Base-by-base conservation (phyloP, 2,888 invertebrate genomes). In the Tenthredo livida region DNA sequence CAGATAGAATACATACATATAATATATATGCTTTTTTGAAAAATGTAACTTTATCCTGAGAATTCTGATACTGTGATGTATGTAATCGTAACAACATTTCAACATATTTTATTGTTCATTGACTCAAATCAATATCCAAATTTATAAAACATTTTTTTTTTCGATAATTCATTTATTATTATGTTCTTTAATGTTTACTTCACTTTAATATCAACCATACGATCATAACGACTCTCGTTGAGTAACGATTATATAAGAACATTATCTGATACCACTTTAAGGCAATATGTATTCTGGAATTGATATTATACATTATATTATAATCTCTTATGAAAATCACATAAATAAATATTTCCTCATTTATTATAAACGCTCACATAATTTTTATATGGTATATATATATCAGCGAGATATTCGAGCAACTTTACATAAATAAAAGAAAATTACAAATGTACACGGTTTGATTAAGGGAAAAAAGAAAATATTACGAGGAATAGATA, bases 371-470 rank as follows among this genome's bases (percentile, higher is more conserved):
- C 58, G 40, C 7, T 80, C 37, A 61, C 21, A 25, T 80, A 25
- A 40, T 80, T 61, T 6, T 2, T 29, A 29, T 29, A 29, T n/a
- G n/a, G n/a, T n/a, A n/a, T n/a, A n/a, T n/a, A 43, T 12, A 61
- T 40, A 37, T 40, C 61, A 15, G 40, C 25, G 17, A 37, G 33
- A 37, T 80, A 61, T 58, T 61, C 40, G 25, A 80, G 37, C 61
- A 37, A 15, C 40, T 58, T 33, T 47, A 33, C 17, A 67, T 67
- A 83, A 67, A 83, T 80, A 67, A 70, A 83, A 70, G n/a, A 47
- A 70, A 67, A 83, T 83, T 65, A 83, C 83, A 83, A 83, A 83
- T 83, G 47, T 83, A 83, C 83, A 83, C 47, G 29, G 33, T 67
- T 15, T 25, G 83, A 47, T 67, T 47, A 70, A 33, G 47, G 50